These are phyloP conservation scores for Micromussa lordhowensis DNA, from an alignment of 92 coral and sea anemone genomes.

Conservation along the genomic window DNA sequence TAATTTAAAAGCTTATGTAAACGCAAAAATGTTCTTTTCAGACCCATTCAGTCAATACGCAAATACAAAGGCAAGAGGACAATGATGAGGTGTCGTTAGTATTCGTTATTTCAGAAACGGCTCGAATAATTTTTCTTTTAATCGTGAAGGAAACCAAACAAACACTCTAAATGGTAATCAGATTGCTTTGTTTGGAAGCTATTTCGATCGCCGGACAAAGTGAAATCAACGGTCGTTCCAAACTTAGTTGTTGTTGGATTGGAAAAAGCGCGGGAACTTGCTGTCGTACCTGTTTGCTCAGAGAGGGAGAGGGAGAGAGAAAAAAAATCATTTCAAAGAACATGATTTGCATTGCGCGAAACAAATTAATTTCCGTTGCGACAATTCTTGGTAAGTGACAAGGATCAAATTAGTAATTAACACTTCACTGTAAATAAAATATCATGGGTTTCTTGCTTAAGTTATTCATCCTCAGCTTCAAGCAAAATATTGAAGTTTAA, in stretches of 20 bases:
- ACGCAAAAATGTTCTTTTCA: background rate
- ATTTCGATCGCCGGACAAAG: background rate
- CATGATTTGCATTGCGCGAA: background rate
- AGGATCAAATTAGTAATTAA: too few species aligned
- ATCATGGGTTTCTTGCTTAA: too few species aligned
- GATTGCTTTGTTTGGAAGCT: background rate
- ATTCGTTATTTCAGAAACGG: background rate
- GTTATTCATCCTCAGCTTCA: background rate
- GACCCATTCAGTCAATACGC: background rate
- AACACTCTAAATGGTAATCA: background rate
- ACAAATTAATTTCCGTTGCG: background rate
- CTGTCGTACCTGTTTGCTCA: background rate
- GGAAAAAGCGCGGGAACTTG: background rate
- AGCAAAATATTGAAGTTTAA: background rate
- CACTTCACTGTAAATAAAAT: too few species aligned
- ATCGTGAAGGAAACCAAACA: background rate
- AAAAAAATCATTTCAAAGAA: background rate
- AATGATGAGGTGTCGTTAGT: background rate
- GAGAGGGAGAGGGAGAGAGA: background rate
- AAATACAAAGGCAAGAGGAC: background rate
- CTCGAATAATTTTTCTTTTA: background rate
- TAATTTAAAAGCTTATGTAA: background rate
- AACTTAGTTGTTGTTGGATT: background rate
- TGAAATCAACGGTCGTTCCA: background rate
- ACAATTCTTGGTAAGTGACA: background rate